These are phyloP conservation scores for Rhopalosiphum padi DNA, from an alignment of 1,140 invertebrate species.

Conservation along the genomic window DNA sequence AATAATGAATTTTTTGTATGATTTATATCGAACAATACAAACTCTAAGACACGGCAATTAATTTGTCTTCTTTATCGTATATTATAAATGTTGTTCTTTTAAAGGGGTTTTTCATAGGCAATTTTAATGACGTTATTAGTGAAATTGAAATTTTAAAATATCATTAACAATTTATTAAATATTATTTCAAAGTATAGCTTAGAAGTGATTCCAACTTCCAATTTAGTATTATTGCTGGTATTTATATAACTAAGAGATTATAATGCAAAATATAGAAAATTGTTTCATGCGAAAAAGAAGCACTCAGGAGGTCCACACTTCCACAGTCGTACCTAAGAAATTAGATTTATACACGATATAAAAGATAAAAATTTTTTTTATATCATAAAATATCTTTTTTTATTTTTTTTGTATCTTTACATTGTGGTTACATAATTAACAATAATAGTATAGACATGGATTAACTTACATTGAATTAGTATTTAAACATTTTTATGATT, in stretches of 20 bases:
- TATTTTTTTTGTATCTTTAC: no score
- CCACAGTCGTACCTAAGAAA: no score
- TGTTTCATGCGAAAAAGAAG: neutral
- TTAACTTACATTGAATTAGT: neutral
- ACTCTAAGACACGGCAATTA: neutral
- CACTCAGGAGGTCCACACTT: neutral
- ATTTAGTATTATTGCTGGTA: neutral
- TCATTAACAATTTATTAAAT: neutral
- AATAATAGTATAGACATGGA: neutral
- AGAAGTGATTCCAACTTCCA: neutral
- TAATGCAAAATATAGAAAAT: neutral
- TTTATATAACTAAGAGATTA: neutral
- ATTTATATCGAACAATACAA: neutral
- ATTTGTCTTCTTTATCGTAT: neutral
- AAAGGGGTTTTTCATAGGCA: neutral
- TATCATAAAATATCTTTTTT: no score
- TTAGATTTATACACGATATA: neutral
- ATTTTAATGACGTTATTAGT: neutral
- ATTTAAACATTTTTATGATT: neutral
- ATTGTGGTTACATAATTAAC: neutral
- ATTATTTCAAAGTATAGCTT: neutral
- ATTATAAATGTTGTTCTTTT: neutral
- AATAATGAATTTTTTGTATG: neutral
- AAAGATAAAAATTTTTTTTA: no score
- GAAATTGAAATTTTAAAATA: neutral